These are phyloP conservation scores for Athene noctua DNA, from an alignment of 2,113 vertebrate species.

Conservation along the genomic window DNA sequence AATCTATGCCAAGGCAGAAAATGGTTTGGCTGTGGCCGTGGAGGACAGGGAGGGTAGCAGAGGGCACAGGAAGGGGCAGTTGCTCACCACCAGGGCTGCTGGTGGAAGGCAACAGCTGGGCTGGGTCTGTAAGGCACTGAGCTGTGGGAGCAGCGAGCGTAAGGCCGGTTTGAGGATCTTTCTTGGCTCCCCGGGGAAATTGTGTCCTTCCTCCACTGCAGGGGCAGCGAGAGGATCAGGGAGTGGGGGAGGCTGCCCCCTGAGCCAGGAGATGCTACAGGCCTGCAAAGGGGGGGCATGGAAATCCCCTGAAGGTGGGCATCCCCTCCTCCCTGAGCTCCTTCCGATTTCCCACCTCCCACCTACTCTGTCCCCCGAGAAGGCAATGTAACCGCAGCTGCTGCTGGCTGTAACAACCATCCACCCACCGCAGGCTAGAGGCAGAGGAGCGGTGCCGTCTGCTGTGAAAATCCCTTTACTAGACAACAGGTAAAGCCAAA, in stretches of 20 bases:
- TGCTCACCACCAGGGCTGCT: not conserved
- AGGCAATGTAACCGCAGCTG: not conserved
- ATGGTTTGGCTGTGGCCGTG: not conserved
- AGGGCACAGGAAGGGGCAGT: not conserved
- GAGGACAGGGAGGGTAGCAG: not conserved
- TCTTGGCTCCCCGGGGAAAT: not conserved
- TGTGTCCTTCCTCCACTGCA: not conserved
- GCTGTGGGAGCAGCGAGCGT: rapidly evolving
- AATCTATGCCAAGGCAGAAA: not conserved
- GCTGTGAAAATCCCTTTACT: not conserved
- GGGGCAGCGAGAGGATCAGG: rapidly evolving
- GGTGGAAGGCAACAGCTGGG: not conserved
- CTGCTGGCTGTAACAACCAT: rapidly evolving
- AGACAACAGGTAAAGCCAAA: not conserved
- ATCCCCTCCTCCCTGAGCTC: not conserved
- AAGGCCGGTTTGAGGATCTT: not conserved
- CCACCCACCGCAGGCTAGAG: rapidly evolving
- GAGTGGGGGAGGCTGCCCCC: not conserved
- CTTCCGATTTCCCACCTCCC: not conserved
- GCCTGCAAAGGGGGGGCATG: not conserved
- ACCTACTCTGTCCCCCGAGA: rapidly evolving
- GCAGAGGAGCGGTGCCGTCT: not conserved
- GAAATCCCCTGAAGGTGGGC: not conserved
- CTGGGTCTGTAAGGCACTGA: rapidly evolving
- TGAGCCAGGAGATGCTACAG: not conserved